Evolutionary conservation across 1,140 invertebrate genomes (phyloP).

Genomic region (Pomacea maculata): DNA sequence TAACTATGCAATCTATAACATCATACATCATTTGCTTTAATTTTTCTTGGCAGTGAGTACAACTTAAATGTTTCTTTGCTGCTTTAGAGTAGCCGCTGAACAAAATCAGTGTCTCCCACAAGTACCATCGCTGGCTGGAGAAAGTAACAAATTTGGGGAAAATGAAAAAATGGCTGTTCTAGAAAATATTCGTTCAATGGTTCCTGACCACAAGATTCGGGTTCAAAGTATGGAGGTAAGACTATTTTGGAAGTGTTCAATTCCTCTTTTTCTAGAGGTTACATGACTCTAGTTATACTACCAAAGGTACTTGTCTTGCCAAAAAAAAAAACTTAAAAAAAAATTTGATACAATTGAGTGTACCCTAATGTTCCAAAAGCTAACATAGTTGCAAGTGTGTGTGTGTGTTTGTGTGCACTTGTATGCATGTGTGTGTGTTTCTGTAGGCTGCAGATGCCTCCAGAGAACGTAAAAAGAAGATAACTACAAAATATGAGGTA

Average conservation of each 20-base stretch:
- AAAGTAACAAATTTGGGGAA: constrained; percentile 34
- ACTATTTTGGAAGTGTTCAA: neutral
- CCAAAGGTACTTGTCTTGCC: too few species aligned
- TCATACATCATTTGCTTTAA: too few species aligned
- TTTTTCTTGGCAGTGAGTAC: too few species aligned
- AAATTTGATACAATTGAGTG: too few species aligned
- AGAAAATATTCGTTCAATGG: constrained; percentile 54
- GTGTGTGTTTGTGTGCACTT: neutral
- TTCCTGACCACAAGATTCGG: constrained; percentile 59
- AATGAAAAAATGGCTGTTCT: constrained; percentile 51
- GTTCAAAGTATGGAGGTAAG: constrained; percentile 55
- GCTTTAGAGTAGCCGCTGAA: constrained; percentile 87
- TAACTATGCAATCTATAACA: too few species aligned
- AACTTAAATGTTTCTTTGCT: too few species aligned
- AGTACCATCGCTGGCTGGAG: constrained; percentile 49
- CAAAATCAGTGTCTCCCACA: constrained; percentile 82
- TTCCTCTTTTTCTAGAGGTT: neutral
- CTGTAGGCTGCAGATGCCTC: constrained; percentile 50
- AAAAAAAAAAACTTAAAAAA: too few species aligned
- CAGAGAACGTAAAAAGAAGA: constrained; percentile 51
- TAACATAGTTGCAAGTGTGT: constrained; percentile 3
- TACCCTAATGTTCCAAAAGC: too few species aligned
- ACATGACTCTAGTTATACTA: too few species aligned
- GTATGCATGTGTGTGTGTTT: neutral
- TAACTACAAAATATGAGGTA: constrained; percentile 43